Percentiles rank a stretch among this genome's conserved stretches.
These are phyloP conservation scores for Mormyrops boulengeri DNA, from an alignment of 2,797 vertebrate genomes.

Conservation along the genomic window DNA sequence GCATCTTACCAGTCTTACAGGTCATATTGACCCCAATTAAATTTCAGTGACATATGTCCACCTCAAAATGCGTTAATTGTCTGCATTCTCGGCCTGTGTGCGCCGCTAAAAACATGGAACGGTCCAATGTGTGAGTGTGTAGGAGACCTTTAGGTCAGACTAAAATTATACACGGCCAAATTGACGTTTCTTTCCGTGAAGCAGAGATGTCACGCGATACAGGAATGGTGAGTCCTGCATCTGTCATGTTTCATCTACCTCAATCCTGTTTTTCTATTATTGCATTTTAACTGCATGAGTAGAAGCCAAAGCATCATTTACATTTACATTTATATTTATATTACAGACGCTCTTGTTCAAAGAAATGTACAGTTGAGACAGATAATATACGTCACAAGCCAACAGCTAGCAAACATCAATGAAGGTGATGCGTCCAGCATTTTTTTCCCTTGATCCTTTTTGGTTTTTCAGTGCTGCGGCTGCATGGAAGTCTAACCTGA, in stretches of 20 bases:
- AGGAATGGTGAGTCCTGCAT: neutral
- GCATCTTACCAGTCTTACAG: constrained; percentile 20
- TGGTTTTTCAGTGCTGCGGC: neutral
- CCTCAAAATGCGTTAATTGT: neutral
- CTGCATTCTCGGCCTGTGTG: neutral
- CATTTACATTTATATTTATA: neutral
- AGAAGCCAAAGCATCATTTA: neutral
- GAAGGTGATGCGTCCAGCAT: neutral
- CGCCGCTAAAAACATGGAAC: neutral
- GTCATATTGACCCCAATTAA: constrained; percentile 31
- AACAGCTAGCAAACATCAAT: neutral
- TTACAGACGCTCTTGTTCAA: neutral
- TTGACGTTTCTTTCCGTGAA: neutral
- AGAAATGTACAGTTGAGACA: neutral
- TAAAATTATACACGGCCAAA: neutral
- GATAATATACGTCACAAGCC: neutral
- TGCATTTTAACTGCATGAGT: neutral
- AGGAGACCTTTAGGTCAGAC: neutral
- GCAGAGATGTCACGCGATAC: neutral
- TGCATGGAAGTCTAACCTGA: neutral
- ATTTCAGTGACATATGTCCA: neutral
- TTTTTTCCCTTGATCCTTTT: neutral
- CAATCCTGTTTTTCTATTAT: neutral
- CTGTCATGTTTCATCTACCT: neutral
- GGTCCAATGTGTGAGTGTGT: neutral